phyloP scores from a whole-genome alignment of 2,113 vertebrate species.

The Macaca fascicularis region T2T-MFA8v1.1 NC_088377.1:199994501-199995000 shows the following conservation, averaged over 20 bases:
- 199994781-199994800: not conserved
- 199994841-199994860: not conserved
- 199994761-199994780: not conserved
- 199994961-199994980: not conserved
- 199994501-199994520: not conserved
- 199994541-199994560: not conserved
- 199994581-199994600: not conserved
- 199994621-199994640: too few relatives aligned
- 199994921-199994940: fast-evolving
- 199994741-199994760: not conserved
- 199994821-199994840: not conserved
- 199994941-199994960: not conserved
- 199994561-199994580: not conserved
- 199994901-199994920: not conserved
- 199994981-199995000: constrained; percentile 25
- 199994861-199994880: not conserved
- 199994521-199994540: too few relatives aligned
- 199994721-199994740: not conserved
- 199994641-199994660: not conserved
- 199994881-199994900: not conserved
- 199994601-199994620: too few relatives aligned
- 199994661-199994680: not conserved
- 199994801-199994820: not conserved
- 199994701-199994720: not conserved
- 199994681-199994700: not conserved